Base-by-base conservation (phyloP, 2,797 vertebrate species). In the Syngnathus rostellatus region DNA sequence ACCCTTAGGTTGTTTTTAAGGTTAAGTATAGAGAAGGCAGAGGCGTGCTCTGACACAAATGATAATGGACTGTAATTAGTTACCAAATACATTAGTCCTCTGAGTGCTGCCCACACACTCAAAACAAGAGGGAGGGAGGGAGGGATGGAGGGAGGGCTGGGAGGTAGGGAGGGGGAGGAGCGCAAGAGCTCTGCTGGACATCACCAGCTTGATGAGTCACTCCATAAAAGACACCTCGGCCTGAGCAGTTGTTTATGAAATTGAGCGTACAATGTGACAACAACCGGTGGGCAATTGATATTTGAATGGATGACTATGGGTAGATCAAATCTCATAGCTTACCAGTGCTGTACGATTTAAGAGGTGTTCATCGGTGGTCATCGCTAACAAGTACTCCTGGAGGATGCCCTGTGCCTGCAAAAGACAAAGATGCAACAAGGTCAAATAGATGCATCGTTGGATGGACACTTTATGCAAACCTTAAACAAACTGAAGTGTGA, bases 281-380 rank as follows among this genome's bases (percentile, higher is more conserved):
- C 5, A 5, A 6, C 46, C n/a, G 6, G 2, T 19, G 46, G 31
- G 3, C 31, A 31, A 31, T 31, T 31, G 31, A 3, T 4, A 50
- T 9, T n/a, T 21, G 50, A 51, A n/a, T 51, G n/a, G 12, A 17
- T 14, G 40, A 41, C 9, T 41, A 25, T 37, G 7, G 14, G 1
- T 16, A 8, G 11, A 37, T 8, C 17, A 3, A n/a, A 19, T n/a
- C 21, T 46, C 16, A 23, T 45, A 62, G 1, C 75, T 86, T 93
- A 98, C 97, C 94, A 96, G 93, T 39, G 93, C 89, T 5, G 94
- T 94, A 82, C 92, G 95, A 77, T 87, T 89, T 74, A 93, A 88
- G 75, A 99, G 93, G 86, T 96, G 93, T 85, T 97, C 94, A 37
- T 96, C 94, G 0, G 94, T 97, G 72, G 94, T 97, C 89, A 98